Conservation (phyloP, 2,113 vertebrate genomes). For the Phylloscopus trochiloides region DNA sequence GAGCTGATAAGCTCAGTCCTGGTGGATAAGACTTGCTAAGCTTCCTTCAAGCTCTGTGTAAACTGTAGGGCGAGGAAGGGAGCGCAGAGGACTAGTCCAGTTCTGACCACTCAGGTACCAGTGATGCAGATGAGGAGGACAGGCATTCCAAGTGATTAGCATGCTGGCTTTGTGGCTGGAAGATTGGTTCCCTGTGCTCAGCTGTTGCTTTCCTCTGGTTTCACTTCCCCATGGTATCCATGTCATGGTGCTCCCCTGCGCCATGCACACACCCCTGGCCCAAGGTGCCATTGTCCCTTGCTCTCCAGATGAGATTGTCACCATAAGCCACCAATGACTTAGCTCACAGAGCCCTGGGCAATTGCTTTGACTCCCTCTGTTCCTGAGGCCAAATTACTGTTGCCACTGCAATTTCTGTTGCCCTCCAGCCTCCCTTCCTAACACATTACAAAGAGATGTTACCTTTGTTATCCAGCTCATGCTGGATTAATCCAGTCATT, state of each 20-base stretch:
- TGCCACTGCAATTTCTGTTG: slow-evolving; percentile 41
- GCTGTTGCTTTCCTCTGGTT: neutral
- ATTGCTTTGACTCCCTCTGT: slow-evolving; percentile 19
- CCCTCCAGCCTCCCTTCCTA: slow-evolving; percentile 34
- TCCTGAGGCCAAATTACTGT: slow-evolving; percentile 15
- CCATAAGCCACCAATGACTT: neutral
- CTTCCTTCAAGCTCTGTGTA: neutral
- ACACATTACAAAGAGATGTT: slow-evolving; percentile 2
- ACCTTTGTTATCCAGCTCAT: slow-evolving; percentile 40
- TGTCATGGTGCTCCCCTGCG: accelerated
- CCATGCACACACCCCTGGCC: accelerated
- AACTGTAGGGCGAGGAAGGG: neutral
- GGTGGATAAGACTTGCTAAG: neutral
- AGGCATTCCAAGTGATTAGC: neutral
- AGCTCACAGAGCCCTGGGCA: neutral
- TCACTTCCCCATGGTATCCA: neutral
- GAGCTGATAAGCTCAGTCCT: neutral
- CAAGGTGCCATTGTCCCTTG: neutral
- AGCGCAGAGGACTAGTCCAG: accelerated
- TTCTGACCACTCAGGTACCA: neutral
- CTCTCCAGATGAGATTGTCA: neutral
- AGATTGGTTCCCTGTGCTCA: neutral
- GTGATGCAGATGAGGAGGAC: neutral
- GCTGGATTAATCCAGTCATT: slow-evolving; percentile 45
- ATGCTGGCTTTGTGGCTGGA: accelerated